A percentile compares a stretch with the other conserved stretches of the same genome.
phyloP scores from a whole-genome alignment of 2,888 invertebrate genomes.

The Eristalis pertinax region DNA sequence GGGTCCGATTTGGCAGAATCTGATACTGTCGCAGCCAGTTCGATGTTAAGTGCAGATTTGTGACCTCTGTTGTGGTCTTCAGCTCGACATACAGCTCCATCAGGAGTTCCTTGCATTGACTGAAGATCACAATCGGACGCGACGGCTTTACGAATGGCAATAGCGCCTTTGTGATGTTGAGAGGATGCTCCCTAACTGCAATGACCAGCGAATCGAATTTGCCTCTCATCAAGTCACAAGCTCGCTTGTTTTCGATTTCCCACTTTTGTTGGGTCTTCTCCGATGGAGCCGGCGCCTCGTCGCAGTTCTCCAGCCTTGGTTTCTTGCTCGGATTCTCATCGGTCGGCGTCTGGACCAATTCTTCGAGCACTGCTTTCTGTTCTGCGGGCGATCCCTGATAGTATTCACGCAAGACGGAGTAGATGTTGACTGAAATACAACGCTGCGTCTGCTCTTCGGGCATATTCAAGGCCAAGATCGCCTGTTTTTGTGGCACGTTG shows the following conservation, averaged over 20 bases:
- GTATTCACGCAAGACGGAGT: constrained; percentile 87
- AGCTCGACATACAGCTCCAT: constrained; percentile 91
- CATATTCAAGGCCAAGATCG: constrained; percentile 91
- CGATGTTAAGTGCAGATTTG: constrained; percentile 90
- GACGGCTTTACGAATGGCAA: constrained; percentile 90
- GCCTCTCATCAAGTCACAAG: constrained; percentile 84
- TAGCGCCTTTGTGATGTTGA: constrained; percentile 88
- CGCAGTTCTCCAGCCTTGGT: constrained; percentile 79
- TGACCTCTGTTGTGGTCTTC: constrained; percentile 87
- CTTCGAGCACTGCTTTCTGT: constrained; percentile 48
- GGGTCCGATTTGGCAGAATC: constrained; percentile 94
- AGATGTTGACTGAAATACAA: constrained; percentile 89
- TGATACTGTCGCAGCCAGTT: constrained; percentile 96
- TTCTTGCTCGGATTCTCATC: constrained; percentile 75
- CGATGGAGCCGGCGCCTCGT: constrained; percentile 69
- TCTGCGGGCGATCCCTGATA: constrained; percentile 83
- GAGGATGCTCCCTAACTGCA: constrained; percentile 92
- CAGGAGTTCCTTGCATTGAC: constrained; percentile 90
- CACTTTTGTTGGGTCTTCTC: constrained; percentile 82
- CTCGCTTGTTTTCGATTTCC: constrained; percentile 87
- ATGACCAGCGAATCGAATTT: constrained; percentile 90
- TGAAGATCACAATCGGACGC: constrained; percentile 92
- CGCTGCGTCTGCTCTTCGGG: constrained; percentile 86
- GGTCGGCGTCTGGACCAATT: constrained; percentile 15
- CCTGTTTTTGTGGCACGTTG: constrained; percentile 90